phyloP scores from a whole-genome alignment of 2,888 invertebrate genomes.

The Tridacna crocea region DNA sequence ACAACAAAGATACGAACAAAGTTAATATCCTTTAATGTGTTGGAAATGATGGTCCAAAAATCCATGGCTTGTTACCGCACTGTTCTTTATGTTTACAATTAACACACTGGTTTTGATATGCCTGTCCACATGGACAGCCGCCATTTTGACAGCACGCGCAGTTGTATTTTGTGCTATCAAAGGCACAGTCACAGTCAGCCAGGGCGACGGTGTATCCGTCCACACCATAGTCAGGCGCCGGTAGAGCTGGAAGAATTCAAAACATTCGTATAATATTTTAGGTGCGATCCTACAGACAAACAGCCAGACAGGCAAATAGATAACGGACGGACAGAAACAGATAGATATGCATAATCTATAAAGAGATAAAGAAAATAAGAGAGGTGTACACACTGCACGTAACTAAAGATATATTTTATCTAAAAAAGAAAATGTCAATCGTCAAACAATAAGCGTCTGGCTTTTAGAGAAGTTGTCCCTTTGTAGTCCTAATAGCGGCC shows the following conservation, averaged over 20 bases:
- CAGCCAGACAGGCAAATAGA: too few species aligned
- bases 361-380: too few species aligned
- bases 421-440: too few species aligned
- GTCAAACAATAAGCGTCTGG: too few species aligned
- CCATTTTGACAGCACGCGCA: slow-evolving; percentile 58
- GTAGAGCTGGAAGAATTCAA: slow-evolving; percentile 30
- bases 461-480: too few species aligned
- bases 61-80: slow-evolving; percentile 57
- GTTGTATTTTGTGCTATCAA: slow-evolving; percentile 10
- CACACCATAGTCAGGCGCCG: slow-evolving; percentile 43
- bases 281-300: too few species aligned
- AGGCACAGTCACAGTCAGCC: slow-evolving; percentile 43
- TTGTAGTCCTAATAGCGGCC: too few species aligned
- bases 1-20: too few species aligned
- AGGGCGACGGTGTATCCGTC: slow-evolving; percentile 55
- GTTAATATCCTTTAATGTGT: neutral
- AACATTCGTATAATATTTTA: neutral
- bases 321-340: too few species aligned
- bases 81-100: slow-evolving; percentile 50
- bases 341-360: too few species aligned
- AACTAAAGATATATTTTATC: too few species aligned
- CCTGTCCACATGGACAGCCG: slow-evolving; percentile 48
- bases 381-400: too few species aligned
- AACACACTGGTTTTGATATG: slow-evolving; percentile 55
- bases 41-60: slow-evolving; percentile 50